Evolutionary conservation across 2,888 invertebrate species (phyloP).

Genomic region (Ophraella communa): DNA sequence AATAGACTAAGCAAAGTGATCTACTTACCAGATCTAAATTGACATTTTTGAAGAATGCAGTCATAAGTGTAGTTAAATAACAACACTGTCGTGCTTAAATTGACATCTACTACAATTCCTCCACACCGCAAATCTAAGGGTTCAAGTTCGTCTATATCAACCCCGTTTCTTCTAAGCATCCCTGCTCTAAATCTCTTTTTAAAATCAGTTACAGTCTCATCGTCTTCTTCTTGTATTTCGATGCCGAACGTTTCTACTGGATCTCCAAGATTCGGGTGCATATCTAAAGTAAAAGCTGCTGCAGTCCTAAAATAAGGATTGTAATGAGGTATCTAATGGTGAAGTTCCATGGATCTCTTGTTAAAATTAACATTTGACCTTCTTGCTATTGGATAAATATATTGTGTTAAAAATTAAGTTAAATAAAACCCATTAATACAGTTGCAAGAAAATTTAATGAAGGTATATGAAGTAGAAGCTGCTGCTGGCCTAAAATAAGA

Average conservation of each 20-base stretch:
- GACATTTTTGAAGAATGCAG: conserved; percentile 80
- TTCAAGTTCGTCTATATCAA: conserved; percentile 76
- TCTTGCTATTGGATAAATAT: no score
- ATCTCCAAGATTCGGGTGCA: conserved; percentile 77
- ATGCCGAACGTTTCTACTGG: conserved; percentile 79
- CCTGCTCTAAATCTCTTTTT: conserved; percentile 74
- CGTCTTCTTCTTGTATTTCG: conserved; percentile 77
- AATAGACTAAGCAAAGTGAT: no score
- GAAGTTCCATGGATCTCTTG: no score
- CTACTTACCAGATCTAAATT: conserved; percentile 64
- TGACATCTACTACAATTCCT: conserved; percentile 72
- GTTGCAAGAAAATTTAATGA: no score
- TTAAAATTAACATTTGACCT: no score
- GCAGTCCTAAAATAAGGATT: conserved; percentile 33
- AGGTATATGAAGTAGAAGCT: no score
- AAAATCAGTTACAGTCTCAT: conserved; percentile 77
- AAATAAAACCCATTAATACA: no score
- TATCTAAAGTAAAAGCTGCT: conserved; percentile 60
- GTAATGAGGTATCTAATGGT: no score
- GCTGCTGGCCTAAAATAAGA: no score
- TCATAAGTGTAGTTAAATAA: conserved; percentile 69
- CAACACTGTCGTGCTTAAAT: conserved; percentile 67
- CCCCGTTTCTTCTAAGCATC: conserved; percentile 69
- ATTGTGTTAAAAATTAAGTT: no score
- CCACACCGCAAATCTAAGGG: conserved; percentile 78